Base-by-base conservation (phyloP, 2,888 invertebrate genomes). In the Amblyjoppa proteus region DNA sequence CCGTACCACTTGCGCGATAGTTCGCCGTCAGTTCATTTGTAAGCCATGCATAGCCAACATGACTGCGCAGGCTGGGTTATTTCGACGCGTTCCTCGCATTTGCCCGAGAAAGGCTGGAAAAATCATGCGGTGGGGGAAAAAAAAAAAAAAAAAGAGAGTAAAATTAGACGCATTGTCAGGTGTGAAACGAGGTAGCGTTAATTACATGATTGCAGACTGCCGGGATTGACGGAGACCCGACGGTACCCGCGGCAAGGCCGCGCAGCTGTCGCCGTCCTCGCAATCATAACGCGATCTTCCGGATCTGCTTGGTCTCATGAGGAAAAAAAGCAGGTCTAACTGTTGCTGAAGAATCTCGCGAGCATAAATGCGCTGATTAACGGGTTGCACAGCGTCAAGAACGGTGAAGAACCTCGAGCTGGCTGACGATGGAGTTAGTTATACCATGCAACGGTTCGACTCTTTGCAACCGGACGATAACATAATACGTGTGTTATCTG, bases 191-290 rank as follows among this genome's bases (percentile, higher is more conserved):
- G 28, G n/a, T 49, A 6, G 13, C 66, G 25, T 74, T 51, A 51
- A 51, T 16, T 66, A n/a, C 51, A 66, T 51, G 45, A 51, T 34
- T 20, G 49, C 45, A 28, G 20, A 51, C 64, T 25, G n/a, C 56
- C 13, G 38, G 5, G 66, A 51, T 68, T 66, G 56, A 31, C n/a
- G n/a, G n/a, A 64, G 25, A 66, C 11, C 13, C 20, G 73, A 73
- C 64, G 53, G 38, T 73, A 51, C 51, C 51, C 9, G 51, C 64
- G 71, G 79, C 71, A 80, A 80, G 79, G 79, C 79, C 79, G 79
- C 31, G 61, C 73, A 81, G 80, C 80, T 81, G 80, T 74, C 73
- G 80, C 41, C 41, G 38, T 56, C 20, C 61, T 41, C 25, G 66
- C 66, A 73, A 82, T 75, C 53, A 81, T 41, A 66, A n/a, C n/a